Conservation (phyloP, 2,888 invertebrate genomes). For the Polyommatus icarus region DNA sequence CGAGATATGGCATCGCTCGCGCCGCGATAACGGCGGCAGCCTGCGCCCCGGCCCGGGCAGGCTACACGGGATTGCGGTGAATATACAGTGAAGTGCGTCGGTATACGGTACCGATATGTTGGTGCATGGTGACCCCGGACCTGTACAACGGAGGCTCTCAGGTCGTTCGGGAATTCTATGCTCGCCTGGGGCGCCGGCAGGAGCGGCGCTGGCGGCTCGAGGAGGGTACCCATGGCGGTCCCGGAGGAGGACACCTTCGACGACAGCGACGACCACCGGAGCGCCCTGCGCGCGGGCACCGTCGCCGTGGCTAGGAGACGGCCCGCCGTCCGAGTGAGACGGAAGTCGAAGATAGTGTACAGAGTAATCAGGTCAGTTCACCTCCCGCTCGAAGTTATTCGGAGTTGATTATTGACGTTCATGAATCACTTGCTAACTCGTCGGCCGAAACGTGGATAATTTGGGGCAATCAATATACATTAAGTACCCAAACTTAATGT, state of each 20-base stretch:
- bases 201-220: constrained; percentile 57
- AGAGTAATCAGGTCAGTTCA: constrained; percentile 65
- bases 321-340: constrained; percentile 71
- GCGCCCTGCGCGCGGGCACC: constrained; percentile 67
- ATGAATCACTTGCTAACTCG: constrained; percentile 36
- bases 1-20: constrained; percentile 65
- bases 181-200: constrained; percentile 67
- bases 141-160: constrained; percentile 78
- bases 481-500: constrained; percentile 15
- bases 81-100: constrained; percentile 53
- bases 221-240: constrained; percentile 50
- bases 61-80: constrained; percentile 53
- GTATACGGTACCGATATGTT: constrained; percentile 69
- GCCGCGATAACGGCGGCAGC: constrained; percentile 59
- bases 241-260: constrained; percentile 45
- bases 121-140: constrained; percentile 73
- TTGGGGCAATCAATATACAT: constrained; percentile 68
- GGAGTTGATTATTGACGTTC: constrained; percentile 17
- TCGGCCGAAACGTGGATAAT: constrained; percentile 54
- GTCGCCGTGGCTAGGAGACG: constrained; percentile 71
- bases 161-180: constrained; percentile 75
- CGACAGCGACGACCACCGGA: constrained; percentile 59
- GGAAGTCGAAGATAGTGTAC: constrained; percentile 70
- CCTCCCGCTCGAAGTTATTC: not conserved
- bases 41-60: constrained; percentile 54